Evolutionary conservation across 2,797 vertebrate species (phyloP), one percentile per base, ranked within the genome.

Genomic region (Sebastes matsubarae): DNA sequence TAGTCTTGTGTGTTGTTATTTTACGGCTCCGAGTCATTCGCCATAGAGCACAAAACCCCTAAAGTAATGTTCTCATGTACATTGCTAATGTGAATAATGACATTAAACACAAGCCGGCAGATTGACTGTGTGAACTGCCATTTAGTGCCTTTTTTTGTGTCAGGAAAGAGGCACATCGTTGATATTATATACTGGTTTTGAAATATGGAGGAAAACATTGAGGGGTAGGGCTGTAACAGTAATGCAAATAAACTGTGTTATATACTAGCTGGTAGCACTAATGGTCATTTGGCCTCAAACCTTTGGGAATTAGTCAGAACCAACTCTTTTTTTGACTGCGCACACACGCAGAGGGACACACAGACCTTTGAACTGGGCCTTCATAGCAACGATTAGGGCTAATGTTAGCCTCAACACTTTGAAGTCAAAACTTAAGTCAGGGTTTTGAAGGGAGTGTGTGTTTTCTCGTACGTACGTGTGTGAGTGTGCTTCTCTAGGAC

Each of bases 301-400:
- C 50, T 86, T 81, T 84, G 75, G 82, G 82, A 84, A 77, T 81
- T 27, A 72, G 50, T 78, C 22, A 34, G 70, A 64, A 42, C 57
- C 20, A 78, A 57, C 46, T 68, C 32, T 68, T 67, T 77, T 77
- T 79, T 68, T 82, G 34, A 79, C 36, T 42, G 57, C 52, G 36
- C 54, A 81, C 66, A 80, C 57, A 79, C 46, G 18, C 63, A 83
- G 32, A 80, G 58, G 63, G 57, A 79, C 57, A 79, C 58, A 79
- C 38, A 84, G 42, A 87, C 83, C 92, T 94, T 94, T 95, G 88
- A 95, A 94, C 93, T 82, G 20, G 32, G 75, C 72, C 75, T 72
- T 79, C 72, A 73, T 79, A 77, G 83, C 66, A 73, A 86, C 79
- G 82, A 86, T 87, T 90, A 81, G 79, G 30, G 72, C 72, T 90